Evolutionary conservation across 2,113 vertebrate genomes (phyloP).

Genomic region (Amblyornis subalaris): DNA sequence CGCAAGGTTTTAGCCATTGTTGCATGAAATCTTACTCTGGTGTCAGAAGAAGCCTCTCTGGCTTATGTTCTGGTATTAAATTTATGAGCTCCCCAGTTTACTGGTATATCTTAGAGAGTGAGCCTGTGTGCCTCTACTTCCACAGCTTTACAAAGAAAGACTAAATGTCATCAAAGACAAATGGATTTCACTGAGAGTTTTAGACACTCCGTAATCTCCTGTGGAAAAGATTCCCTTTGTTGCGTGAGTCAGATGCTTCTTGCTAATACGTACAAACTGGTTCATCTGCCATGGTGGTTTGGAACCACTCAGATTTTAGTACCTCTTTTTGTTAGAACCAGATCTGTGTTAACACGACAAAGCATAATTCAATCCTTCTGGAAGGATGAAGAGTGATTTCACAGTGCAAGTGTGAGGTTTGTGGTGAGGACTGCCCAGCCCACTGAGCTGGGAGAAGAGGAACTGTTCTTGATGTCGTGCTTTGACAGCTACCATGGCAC

Average conservation of each 20-base stretch:
- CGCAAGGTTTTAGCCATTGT: neutral
- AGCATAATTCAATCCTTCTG: neutral
- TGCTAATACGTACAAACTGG: neutral
- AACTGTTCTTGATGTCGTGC: neutral
- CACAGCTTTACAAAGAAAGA: neutral
- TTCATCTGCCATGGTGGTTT: neutral
- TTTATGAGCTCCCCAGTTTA: neutral
- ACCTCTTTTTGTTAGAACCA: neutral
- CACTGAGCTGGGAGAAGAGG: fast-evolving
- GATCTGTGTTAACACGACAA: neutral
- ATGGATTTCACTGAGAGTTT: neutral
- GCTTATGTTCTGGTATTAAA: neutral
- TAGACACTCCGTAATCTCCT: neutral
- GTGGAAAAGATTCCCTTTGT: neutral
- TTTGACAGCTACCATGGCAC: neutral
- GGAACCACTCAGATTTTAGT: neutral
- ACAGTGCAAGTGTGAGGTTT: neutral
- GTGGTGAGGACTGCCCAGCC: neutral
- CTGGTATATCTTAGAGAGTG: neutral
- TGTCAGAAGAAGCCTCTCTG: neutral
- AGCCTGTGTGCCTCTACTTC: neutral
- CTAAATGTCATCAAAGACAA: neutral
- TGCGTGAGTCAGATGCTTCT: neutral
- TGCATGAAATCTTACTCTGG: neutral
- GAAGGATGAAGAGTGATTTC: neutral